phyloP scores from a whole-genome alignment of 2,797 vertebrate genomes.

The Falco cherrug region DNA sequence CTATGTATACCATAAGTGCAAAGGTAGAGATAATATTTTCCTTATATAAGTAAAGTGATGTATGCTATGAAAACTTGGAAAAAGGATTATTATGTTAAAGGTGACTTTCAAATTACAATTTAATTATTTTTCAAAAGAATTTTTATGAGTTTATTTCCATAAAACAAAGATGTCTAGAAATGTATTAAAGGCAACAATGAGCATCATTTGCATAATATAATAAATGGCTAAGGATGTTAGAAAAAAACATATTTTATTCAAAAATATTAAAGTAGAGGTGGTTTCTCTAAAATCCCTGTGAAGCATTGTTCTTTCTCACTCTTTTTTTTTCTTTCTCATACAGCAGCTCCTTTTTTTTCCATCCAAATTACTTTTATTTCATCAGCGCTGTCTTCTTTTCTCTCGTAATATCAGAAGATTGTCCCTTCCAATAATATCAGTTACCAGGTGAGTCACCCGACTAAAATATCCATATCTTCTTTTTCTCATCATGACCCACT shows the following conservation, averaged over 20 bases:
- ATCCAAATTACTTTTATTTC: not conserved
- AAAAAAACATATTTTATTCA: not conserved
- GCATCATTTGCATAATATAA: not conserved
- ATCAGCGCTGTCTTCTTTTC: not conserved
- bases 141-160: not conserved
- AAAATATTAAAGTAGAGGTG: not conserved
- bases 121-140: not conserved
- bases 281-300: not conserved
- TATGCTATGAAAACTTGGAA: not conserved
- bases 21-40: not conserved
- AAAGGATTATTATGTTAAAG: not conserved
- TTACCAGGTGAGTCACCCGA: not conserved
- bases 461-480: not conserved
- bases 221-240: not conserved
- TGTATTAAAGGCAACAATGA: not conserved
- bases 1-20: not conserved
- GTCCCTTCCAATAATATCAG: not conserved
- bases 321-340: not conserved
- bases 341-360: not conserved
- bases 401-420: not conserved
- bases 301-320: fast-evolving
- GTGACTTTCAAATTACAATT: not conserved
- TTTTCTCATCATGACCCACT: not conserved
- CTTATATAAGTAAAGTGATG: not conserved
- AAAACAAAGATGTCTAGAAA: not conserved